A percentile compares a stretch with the other conserved stretches of the same genome.
These are phyloP conservation scores for Psococerastis gibbosa DNA, from an alignment of 2,888 invertebrate genomes.

Conservation along the genomic window DNA sequence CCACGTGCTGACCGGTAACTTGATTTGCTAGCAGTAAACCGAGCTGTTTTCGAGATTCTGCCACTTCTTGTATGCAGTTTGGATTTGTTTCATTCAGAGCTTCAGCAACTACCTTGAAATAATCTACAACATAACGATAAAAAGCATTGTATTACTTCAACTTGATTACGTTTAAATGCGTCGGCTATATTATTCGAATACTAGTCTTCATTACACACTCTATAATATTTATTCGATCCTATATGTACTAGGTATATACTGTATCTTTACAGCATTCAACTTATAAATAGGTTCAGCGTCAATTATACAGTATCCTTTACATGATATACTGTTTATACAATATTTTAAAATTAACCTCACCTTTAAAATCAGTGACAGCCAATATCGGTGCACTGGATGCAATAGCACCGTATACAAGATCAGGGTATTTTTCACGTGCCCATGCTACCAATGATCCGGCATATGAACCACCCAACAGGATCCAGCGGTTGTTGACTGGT, in stretches of 20 bases:
- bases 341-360: slow-evolving; percentile 34
- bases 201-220: no score
- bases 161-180: no score
- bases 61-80: slow-evolving; percentile 46
- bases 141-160: no score
- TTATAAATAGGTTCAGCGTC: no score
- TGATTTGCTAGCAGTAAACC: slow-evolving; percentile 39
- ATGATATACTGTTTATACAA: no score
- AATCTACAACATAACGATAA: no score
- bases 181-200: no score
- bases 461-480: slow-evolving; percentile 90
- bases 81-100: slow-evolving; percentile 48
- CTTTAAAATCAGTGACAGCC: slow-evolving; percentile 66
- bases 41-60: slow-evolving; percentile 44
- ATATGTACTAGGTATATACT: no score
- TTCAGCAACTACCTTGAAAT: slow-evolving; percentile 59
- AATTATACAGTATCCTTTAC: no score
- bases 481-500: slow-evolving; percentile 55
- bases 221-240: no score
- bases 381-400: slow-evolving; percentile 79
- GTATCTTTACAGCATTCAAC: no score
- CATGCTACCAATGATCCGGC: slow-evolving; percentile 87
- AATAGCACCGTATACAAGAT: slow-evolving; percentile 66
- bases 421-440: slow-evolving; percentile 73
- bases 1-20: slow-evolving; percentile 36